These are phyloP conservation scores for Amphibalanus amphitrite DNA, from an alignment of 1,140 invertebrate species.

Conservation along the genomic window DNA sequence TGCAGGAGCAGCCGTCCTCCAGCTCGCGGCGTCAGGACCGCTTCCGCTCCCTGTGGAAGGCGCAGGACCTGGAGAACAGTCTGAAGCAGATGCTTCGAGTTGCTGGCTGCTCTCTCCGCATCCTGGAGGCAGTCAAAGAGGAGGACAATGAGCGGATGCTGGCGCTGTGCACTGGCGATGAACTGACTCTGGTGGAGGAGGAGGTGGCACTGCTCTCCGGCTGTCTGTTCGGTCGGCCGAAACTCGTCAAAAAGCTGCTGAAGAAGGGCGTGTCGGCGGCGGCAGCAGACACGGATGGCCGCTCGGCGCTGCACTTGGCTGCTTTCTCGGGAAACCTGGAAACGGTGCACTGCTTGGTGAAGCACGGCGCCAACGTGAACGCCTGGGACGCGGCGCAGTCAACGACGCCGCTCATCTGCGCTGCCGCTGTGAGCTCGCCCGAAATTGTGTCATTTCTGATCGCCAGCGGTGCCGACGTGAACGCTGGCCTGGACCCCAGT, in stretches of 20 bases:
- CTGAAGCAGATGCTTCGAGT: not conserved
- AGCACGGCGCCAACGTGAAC: slow-evolving; percentile 41
- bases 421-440: slow-evolving; percentile 43
- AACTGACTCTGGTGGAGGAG: not conserved
- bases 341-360: slow-evolving; percentile 42
- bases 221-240: not conserved
- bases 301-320: slow-evolving; percentile 16
- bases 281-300: slow-evolving; percentile 14
- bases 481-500: slow-evolving; percentile 42
- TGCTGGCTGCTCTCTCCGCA: not conserved
- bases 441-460: slow-evolving; percentile 40
- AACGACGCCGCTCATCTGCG: slow-evolving; percentile 57
- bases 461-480: slow-evolving; percentile 45
- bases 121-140: not conserved
- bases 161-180: not conserved
- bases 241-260: not conserved
- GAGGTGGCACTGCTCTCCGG: not conserved
- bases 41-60: not conserved
- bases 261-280: not conserved
- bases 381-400: slow-evolving; percentile 44
- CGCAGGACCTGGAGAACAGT: not conserved
- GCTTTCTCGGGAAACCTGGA: slow-evolving; percentile 46
- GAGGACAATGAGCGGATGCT: not conserved
- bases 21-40: not conserved
- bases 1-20: not conserved